Percentiles rank a stretch among this genome's conserved stretches.
Evolutionary conservation across 2,113 vertebrate species (phyloP).

Genomic region (Halichoerus grypus): DNA sequence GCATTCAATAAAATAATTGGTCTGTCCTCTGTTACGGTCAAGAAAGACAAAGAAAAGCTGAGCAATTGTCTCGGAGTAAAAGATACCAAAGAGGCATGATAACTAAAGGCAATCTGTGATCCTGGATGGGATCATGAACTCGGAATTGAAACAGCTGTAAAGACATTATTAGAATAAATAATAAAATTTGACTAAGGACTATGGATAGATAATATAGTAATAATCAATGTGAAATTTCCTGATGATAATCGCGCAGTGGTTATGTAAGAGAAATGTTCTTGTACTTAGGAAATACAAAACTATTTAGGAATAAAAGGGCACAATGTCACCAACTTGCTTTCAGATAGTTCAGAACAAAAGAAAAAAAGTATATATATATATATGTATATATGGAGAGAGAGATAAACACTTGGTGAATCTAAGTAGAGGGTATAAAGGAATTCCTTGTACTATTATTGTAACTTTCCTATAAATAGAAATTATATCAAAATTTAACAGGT

Average conservation of each 20-base stretch:
- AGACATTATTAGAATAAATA: not conserved
- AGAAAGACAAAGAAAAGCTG: not conserved
- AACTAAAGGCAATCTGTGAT: not conserved
- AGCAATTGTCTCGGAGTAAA: not conserved
- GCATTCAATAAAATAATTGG: not conserved
- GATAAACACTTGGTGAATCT: not conserved
- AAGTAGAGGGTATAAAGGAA: not conserved
- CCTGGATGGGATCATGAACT: not conserved
- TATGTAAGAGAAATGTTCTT: not conserved
- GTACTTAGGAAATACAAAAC: not conserved
- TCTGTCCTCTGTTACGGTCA: not conserved
- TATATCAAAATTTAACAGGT: not conserved
- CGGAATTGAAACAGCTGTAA: not conserved
- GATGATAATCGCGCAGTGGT: not conserved
- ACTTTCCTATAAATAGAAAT: not conserved
- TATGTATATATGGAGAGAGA: not conserved
- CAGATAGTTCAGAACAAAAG: constrained; percentile 15
- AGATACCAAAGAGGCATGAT: not conserved
- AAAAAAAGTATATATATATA: not conserved
- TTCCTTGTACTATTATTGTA: not conserved
- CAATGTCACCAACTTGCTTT: not conserved
- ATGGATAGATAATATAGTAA: not conserved
- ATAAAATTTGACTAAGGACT: not conserved
- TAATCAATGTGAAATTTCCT: not conserved
- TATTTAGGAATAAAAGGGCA: not conserved